Evolutionary conservation across 2,797 vertebrate genomes (phyloP).

Genomic region (Anguilla megastoma): DNA sequence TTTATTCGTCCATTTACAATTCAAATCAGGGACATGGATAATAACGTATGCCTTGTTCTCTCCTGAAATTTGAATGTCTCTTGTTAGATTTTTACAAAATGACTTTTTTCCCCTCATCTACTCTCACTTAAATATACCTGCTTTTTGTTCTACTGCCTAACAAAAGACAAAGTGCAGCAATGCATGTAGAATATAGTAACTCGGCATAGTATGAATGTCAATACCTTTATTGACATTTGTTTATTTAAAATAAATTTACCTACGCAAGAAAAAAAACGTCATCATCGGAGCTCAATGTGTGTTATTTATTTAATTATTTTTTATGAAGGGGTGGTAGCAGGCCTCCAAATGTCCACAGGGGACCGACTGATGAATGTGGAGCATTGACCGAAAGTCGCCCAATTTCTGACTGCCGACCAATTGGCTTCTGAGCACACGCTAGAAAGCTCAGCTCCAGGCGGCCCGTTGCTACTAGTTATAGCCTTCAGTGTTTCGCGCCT

Average conservation of each 20-base stretch:
- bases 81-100: background rate
- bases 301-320: background rate
- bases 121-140: background rate
- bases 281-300: background rate
- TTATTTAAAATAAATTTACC: background rate
- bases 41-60: background rate
- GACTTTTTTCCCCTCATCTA: background rate
- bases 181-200: background rate
- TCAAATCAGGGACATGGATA: slow-evolving; percentile 11
- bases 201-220: background rate
- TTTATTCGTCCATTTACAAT: slow-evolving; percentile 4
- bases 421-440: slow-evolving; percentile 59
- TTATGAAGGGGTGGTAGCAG: slow-evolving; percentile 49
- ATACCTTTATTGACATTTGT: background rate
- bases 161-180: background rate
- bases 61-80: background rate
- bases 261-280: background rate
- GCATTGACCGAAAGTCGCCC: slow-evolving; percentile 67
- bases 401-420: slow-evolving; percentile 65
- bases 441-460: slow-evolving; percentile 42
- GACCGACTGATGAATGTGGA: slow-evolving; percentile 65
- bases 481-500: slow-evolving; percentile 51
- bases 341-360: slow-evolving; percentile 57
- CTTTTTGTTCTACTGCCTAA: background rate
- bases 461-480: background rate